Evolutionary conservation across 1,140 invertebrate species (phyloP).

Genomic region (Octopus bimaculoides): DNA sequence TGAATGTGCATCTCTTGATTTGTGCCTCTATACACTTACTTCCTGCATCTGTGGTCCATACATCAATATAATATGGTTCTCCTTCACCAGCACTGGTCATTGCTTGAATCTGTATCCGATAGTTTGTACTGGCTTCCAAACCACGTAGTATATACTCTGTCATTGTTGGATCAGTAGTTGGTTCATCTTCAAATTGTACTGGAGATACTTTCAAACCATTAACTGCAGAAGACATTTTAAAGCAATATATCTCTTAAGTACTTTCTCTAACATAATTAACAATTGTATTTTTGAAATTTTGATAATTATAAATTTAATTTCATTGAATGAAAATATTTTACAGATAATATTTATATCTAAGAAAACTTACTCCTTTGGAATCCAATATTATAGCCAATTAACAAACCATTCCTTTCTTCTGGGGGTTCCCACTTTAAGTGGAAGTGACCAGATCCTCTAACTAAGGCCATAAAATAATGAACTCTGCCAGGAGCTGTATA

Average conservation of each 20-base stretch:
- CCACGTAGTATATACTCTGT: slow-evolving; percentile 21
- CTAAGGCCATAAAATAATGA: slow-evolving; percentile 73
- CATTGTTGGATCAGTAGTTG: slow-evolving; percentile 22
- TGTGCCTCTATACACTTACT: slow-evolving; percentile 31
- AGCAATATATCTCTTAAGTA: no score
- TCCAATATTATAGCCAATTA: slow-evolving; percentile 90
- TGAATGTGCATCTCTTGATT: no score
- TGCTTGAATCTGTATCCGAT: slow-evolving; percentile 77
- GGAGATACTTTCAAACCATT: slow-evolving; percentile 63
- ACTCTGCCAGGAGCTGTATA: slow-evolving; percentile 33
- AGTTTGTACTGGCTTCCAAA: slow-evolving; percentile 69
- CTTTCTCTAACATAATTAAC: no score
- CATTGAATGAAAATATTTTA: no score
- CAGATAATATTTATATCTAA: not conserved
- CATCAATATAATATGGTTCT: slow-evolving; percentile 51
- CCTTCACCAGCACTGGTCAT: slow-evolving; percentile 82
- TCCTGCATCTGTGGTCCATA: slow-evolving; percentile 31
- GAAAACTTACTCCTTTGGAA: slow-evolving; percentile 73
- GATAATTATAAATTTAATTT: no score
- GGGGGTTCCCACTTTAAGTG: slow-evolving; percentile 88
- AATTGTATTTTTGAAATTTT: no score
- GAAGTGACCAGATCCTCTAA: slow-evolving; percentile 85
- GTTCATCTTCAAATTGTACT: slow-evolving; percentile 66
- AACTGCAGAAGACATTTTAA: slow-evolving; percentile 42
- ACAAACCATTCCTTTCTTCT: slow-evolving; percentile 85